Evolutionary conservation across 2,888 invertebrate species (phyloP).

Genomic region (Pachycephus smyrnensis): DNA sequence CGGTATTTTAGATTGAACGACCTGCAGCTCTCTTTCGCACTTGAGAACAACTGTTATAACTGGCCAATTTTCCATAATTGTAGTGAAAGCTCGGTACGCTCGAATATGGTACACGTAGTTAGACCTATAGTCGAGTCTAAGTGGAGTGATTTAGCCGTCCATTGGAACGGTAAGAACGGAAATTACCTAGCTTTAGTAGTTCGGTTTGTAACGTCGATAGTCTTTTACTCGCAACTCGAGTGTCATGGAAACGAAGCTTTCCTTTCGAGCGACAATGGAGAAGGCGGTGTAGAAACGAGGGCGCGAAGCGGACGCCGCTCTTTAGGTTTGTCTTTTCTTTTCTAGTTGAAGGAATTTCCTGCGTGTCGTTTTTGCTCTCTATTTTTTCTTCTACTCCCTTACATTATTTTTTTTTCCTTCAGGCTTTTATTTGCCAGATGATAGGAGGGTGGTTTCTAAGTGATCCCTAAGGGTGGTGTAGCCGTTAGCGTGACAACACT

Average conservation of each 20-base stretch:
- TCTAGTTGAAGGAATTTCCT: background rate
- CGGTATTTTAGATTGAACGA: background rate
- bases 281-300: background rate
- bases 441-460: background rate
- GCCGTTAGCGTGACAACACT: conserved; percentile 9
- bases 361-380: background rate
- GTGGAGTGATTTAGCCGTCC: conserved; percentile 61
- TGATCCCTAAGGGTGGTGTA: background rate
- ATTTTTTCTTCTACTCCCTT: background rate
- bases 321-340: background rate
- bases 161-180: conserved; percentile 49
- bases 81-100: conserved; percentile 56
- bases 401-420: background rate
- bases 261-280: background rate
- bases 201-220: conserved; percentile 28
- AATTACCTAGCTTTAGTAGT: conserved; percentile 43
- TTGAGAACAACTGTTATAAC: conserved; percentile 55
- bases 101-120: conserved; percentile 30
- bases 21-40: background rate
- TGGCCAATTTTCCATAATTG: conserved; percentile 62
- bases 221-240: background rate
- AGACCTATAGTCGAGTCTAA: conserved; percentile 36
- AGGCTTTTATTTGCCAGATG: background rate
- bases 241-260: background rate
- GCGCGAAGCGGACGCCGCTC: background rate